These are phyloP conservation scores for Tineola bisselliella DNA, from an alignment of 2,888 invertebrate genomes.

Conservation along the genomic window DNA sequence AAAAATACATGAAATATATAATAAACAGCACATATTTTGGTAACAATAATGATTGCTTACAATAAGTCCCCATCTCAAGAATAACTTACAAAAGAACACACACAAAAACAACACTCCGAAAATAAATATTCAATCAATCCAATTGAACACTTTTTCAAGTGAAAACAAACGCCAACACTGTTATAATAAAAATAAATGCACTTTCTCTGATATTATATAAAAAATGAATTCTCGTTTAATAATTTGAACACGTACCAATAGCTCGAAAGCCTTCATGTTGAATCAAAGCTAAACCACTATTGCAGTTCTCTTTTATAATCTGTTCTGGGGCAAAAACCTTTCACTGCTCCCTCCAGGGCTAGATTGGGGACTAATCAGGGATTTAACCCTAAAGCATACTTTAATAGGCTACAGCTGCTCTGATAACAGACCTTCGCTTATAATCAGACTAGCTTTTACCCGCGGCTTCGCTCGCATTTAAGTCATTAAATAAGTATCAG, in stretches of 20 bases:
- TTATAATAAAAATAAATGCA: background rate
- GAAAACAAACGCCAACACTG: background rate
- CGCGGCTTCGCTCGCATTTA: too few species aligned
- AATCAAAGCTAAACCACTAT: conserved; percentile 55
- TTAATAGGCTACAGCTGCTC: background rate
- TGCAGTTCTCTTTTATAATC: conserved; percentile 48
- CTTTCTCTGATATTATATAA: too few species aligned
- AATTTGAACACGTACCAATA: conserved; percentile 47
- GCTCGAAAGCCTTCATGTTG: conserved; percentile 50
- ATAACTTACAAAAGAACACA: too few species aligned
- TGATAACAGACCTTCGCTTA: background rate
- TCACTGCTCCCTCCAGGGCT: conserved; percentile 31
- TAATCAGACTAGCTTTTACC: too few species aligned
- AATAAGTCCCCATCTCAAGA: too few species aligned
- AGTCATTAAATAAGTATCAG: too few species aligned
- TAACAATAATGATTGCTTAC: too few species aligned
- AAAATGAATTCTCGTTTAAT: background rate
- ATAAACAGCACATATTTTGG: too few species aligned
- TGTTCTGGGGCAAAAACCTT: conserved; percentile 40
- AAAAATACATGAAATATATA: too few species aligned
- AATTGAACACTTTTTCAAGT: too few species aligned
- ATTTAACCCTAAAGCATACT: background rate
- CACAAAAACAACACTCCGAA: too few species aligned
- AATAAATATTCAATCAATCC: too few species aligned
- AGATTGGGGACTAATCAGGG: background rate